A percentile compares a stretch with the other conserved stretches of the same genome.
Evolutionary conservation across 2,888 invertebrate species (phyloP).

Genomic region (Chesias legatella): DNA sequence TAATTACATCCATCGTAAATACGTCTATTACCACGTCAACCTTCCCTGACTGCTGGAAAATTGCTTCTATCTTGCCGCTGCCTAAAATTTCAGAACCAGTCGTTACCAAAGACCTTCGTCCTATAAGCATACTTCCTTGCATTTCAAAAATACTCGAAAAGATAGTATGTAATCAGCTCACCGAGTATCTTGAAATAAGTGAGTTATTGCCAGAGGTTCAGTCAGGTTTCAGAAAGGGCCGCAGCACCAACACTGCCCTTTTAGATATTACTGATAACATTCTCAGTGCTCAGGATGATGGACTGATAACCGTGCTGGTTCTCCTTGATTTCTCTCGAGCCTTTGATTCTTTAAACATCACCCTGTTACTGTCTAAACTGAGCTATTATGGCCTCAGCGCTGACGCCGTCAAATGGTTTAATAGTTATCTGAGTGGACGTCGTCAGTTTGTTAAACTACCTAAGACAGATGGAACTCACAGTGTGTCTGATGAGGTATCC

Average conservation of each 20-base stretch:
- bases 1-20: too few species aligned
- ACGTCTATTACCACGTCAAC: too few species aligned
- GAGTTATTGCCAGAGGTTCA: constrained; percentile 6
- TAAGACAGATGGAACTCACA: too few species aligned
- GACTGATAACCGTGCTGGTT: constrained; percentile 14
- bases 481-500: too few species aligned
- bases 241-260: constrained; percentile 19
- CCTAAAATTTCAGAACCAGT: too few species aligned
- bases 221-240: constrained; percentile 11
- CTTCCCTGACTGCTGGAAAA: too few species aligned
- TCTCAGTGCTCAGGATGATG: constrained; percentile 17
- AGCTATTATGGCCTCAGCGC: constrained; percentile 8
- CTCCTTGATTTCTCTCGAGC: constrained; percentile 22
- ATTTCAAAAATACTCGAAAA: constrained; percentile 19
- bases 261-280: constrained; percentile 20
- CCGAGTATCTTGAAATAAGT: constrained; percentile 1
- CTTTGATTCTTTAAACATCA: constrained; percentile 19
- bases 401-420: too few species aligned
- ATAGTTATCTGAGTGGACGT: too few species aligned
- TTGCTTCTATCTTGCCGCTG: too few species aligned
- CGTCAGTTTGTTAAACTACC: too few species aligned
- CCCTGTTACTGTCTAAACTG: constrained; percentile 12
- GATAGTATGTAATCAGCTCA: constrained; percentile 1
- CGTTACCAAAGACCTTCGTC: constrained; percentile 19
- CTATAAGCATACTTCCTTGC: constrained; percentile 23